A percentile compares a stretch with the other conserved stretches of the same genome.
Evolutionary conservation across 2,888 invertebrate species (phyloP).

Genomic region (Entomobrya proxima): DNA sequence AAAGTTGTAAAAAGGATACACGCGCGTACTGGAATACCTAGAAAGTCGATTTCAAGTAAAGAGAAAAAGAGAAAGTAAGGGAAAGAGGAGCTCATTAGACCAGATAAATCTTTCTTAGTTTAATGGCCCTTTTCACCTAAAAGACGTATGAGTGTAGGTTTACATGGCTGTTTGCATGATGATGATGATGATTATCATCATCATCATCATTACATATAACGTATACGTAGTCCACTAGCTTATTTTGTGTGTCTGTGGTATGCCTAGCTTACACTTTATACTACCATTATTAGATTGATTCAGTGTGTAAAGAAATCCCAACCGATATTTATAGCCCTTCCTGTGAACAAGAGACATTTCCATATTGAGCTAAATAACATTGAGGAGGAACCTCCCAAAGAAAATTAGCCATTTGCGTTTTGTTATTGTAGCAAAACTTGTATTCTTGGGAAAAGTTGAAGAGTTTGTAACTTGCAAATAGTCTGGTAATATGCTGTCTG

Average conservation of each 20-base stretch:
- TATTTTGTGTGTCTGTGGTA: constrained; percentile 23
- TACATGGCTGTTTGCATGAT: not conserved
- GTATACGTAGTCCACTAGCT: not conserved
- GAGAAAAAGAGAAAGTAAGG: not conserved
- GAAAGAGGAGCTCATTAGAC: constrained; percentile 54
- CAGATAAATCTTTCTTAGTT: constrained; percentile 64
- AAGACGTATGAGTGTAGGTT: constrained; percentile 38
- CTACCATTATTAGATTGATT: constrained; percentile 47
- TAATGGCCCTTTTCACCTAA: constrained; percentile 57
- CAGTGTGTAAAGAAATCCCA: constrained; percentile 49
- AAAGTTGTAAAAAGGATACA: constrained; percentile 10
- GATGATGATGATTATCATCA: constrained; percentile 26
- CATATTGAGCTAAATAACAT: not conserved
- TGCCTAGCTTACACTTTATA: constrained; percentile 22
- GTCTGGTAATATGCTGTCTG: not conserved
- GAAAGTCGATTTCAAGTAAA: not conserved
- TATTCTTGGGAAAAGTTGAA: not conserved
- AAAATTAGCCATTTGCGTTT: constrained; percentile 20
- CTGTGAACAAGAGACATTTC: constrained; percentile 28
- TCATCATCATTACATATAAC: constrained; percentile 8
- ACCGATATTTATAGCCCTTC: constrained; percentile 43
- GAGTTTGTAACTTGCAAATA: not conserved
- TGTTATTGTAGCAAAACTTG: not conserved
- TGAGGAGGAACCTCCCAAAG: not conserved
- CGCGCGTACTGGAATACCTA: not conserved